Percentiles rank a stretch among this genome's conserved stretches.
Evolutionary conservation across 2,888 invertebrate genomes (phyloP).

Genomic region (Buathra laborator): DNA sequence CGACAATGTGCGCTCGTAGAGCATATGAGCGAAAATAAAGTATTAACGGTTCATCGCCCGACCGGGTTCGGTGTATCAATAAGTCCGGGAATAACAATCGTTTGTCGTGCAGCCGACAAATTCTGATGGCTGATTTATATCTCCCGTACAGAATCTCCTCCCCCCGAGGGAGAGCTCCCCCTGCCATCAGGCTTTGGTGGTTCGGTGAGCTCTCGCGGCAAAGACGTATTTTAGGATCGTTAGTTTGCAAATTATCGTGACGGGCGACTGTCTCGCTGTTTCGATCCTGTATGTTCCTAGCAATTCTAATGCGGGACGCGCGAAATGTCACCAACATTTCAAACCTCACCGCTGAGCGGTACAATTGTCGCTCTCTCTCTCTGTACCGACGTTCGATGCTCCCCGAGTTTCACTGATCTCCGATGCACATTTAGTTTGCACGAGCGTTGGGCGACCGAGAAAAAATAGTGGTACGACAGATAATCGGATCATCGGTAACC

Average conservation of each 20-base stretch:
- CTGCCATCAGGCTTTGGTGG: neutral
- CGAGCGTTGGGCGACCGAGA: neutral
- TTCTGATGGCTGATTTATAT: conserved; percentile 16
- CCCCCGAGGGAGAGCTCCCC: no score
- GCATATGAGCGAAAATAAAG: neutral
- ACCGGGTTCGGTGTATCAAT: conserved; percentile 27
- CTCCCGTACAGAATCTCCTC: neutral
- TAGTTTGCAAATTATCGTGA: conserved; percentile 60
- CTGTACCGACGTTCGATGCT: neutral
- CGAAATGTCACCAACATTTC: conserved; percentile 13
- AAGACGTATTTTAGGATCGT: conserved; percentile 63
- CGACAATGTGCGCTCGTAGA: neutral
- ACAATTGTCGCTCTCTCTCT: neutral
- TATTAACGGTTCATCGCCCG: conserved; percentile 51
- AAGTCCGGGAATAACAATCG: conserved; percentile 60
- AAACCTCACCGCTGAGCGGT: neutral
- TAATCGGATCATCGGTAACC: conserved; percentile 26
- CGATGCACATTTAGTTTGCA: conserved; percentile 8
- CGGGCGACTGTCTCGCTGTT: conserved; percentile 28
- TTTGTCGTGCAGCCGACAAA: conserved; percentile 19
- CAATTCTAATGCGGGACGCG: conserved; percentile 8
- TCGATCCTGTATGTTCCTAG: neutral
- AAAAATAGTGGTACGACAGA: conserved; percentile 29
- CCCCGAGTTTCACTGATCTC: conserved; percentile 5
- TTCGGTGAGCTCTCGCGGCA: neutral